Base-by-base conservation (phyloP, 2,113 vertebrate species). In the Aphyosemion australe region DNA sequence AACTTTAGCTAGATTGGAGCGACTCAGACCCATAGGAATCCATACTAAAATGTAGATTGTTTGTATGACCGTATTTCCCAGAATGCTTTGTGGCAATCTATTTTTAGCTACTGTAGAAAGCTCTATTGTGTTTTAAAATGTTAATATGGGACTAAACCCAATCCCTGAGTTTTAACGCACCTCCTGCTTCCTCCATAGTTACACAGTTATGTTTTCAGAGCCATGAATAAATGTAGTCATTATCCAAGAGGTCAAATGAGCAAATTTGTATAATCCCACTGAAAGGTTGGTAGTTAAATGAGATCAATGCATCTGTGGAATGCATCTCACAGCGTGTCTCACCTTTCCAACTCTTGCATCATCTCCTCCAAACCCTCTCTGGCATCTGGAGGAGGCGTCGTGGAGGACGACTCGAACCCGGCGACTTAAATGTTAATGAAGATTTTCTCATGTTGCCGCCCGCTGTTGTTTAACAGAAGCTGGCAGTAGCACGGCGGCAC, bases 271-370 rank as follows among this genome's bases (percentile, higher is more conserved):
- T 72, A 68, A 82, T 72, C 61, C 66, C 12, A 37, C 12, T 34
- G 9, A 70, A 79, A 76, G 69, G 55, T 68, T 47, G 31, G 37
- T 61, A 64, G 34, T 41, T 64, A 64, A 82, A 80, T 74, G 72
- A 76, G 72, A 76, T 80, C 72, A 70, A 42, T 8, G 31, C 53
- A 15, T 42, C 43, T 2, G 2, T 47, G 34, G 48, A 34, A n/a
- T 5, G 20, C 18, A 66, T 85, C 73, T 83, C 80, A 73, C 50
- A 53, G 26, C 48, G 56, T 53, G 10, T 31, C 61, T 52, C 66
- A 75, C 76, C 79, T 84, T 83, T 79, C 84, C 43, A 21, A 6
- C 15, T 45, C 60, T 86, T 84, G 61, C 82, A 79, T 83, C 82
- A 84, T 72, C 79, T 66, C 48, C 54, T 20, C 3, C 9, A 68